phyloP scores from a whole-genome alignment of 1,140 invertebrate genomes.

The Solen grandis region DNA sequence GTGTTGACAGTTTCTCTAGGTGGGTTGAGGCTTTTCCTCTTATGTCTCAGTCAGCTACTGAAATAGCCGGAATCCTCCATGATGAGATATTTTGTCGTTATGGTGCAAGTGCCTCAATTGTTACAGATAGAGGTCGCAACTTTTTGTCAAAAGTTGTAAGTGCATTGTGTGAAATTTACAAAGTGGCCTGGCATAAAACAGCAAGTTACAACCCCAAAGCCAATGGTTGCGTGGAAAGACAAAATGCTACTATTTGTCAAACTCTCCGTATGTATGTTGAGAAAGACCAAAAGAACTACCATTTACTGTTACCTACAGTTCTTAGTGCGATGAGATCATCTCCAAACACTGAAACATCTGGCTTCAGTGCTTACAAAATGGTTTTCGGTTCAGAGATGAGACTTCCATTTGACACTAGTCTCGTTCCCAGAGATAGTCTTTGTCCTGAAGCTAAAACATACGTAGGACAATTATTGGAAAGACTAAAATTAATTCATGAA shows the following conservation, averaged over 20 bases:
- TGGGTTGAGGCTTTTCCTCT: constrained; percentile 57
- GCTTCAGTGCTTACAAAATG: constrained; percentile 13
- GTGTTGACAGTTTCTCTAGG: constrained; percentile 47
- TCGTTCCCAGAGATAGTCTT: constrained; percentile 16
- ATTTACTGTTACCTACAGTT: constrained; percentile 7
- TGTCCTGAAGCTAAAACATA: constrained; percentile 17
- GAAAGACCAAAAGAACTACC: constrained; percentile 46
- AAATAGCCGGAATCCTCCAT: constrained; percentile 46
- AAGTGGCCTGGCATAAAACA: constrained; percentile 59
- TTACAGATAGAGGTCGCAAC: constrained; percentile 58
- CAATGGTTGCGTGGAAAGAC: constrained; percentile 58
- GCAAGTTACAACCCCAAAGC: constrained; percentile 62
- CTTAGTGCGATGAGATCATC: constrained; percentile 38
- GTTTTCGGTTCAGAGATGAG: constrained; percentile 40
- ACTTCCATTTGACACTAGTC: constrained; percentile 22
- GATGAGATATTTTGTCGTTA: constrained; percentile 59
- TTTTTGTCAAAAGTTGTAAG: constrained; percentile 60
- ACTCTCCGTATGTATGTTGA: constrained; percentile 33
- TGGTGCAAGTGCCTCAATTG: constrained; percentile 40
- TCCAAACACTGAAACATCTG: constrained; percentile 26
- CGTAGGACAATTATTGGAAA: not conserved
- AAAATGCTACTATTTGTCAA: constrained; percentile 28
- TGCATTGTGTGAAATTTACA: constrained; percentile 60
- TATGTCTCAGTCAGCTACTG: constrained; percentile 16
- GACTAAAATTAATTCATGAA: constrained; percentile 10